Evolutionary conservation across 2,797 vertebrate species (phyloP).

Genomic region (Capromys pilorides): DNA sequence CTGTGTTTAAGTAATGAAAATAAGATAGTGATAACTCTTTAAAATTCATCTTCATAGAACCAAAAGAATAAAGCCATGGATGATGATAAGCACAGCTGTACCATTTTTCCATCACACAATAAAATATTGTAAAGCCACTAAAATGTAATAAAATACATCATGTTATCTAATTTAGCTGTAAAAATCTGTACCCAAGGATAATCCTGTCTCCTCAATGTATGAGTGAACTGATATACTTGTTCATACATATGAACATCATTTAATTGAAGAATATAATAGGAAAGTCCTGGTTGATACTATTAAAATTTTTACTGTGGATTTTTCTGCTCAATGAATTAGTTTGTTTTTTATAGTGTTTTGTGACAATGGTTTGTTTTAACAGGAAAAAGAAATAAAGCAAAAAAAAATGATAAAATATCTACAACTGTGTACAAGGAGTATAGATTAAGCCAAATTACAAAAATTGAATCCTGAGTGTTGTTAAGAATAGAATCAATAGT

Average conservation of each 20-base stretch:
- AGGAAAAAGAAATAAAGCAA: background rate
- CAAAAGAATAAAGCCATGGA: background rate
- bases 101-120: background rate
- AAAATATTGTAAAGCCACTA: background rate
- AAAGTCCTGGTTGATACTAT: background rate
- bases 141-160: background rate
- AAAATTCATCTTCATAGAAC: background rate
- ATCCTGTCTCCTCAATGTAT: background rate
- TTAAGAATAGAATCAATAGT: background rate
- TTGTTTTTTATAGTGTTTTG: background rate
- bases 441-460: background rate
- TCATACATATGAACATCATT: background rate
- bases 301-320: background rate
- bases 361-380: background rate
- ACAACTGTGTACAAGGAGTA: background rate
- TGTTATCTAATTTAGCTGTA: background rate
- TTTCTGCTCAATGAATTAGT: background rate
- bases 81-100: background rate
- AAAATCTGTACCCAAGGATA: background rate
- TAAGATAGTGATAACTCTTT: background rate
- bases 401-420: background rate
- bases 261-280: background rate
- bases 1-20: conserved; percentile 5
- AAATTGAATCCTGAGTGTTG: background rate
- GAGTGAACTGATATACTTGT: background rate